Evolutionary conservation across 2,113 vertebrate genomes (phyloP).

Genomic region (Indri indri): DNA sequence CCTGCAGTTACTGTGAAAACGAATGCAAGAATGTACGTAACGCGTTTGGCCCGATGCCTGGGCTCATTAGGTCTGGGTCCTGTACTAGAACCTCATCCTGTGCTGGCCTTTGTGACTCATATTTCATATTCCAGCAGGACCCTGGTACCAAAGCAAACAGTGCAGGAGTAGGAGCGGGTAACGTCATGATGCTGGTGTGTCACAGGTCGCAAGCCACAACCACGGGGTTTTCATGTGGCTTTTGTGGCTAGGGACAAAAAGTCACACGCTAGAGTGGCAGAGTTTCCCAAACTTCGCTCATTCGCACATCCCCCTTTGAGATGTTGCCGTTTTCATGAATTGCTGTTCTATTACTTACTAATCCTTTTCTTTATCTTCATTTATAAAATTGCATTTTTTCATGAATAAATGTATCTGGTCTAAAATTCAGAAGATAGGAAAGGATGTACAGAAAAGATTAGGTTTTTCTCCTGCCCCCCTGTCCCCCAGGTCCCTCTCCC

Average conservation of each 20-base stretch:
- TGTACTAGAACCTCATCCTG: not conserved
- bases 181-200: not conserved
- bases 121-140: not conserved
- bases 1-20: not conserved
- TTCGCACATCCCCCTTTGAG: too few relatives aligned
- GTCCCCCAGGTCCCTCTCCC: not conserved
- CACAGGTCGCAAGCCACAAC: not conserved
- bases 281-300: not conserved
- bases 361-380: not conserved
- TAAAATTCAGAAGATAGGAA: not conserved
- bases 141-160: not conserved
- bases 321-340: not conserved
- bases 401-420: not conserved
- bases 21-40: accelerated
- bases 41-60: not conserved
- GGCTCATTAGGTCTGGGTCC: not conserved
- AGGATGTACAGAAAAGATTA: not conserved
- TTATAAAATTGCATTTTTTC: not conserved
- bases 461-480: not conserved
- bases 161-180: not conserved
- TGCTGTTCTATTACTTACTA: not conserved
- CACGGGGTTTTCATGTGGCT: not conserved
- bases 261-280: not conserved
- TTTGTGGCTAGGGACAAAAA: not conserved
- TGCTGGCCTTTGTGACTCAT: not conserved